Evolutionary conservation across 2,113 vertebrate species (phyloP), one percentile per base, ranked within the genome.

Genomic region (Micronycteris hirsuta): DNA sequence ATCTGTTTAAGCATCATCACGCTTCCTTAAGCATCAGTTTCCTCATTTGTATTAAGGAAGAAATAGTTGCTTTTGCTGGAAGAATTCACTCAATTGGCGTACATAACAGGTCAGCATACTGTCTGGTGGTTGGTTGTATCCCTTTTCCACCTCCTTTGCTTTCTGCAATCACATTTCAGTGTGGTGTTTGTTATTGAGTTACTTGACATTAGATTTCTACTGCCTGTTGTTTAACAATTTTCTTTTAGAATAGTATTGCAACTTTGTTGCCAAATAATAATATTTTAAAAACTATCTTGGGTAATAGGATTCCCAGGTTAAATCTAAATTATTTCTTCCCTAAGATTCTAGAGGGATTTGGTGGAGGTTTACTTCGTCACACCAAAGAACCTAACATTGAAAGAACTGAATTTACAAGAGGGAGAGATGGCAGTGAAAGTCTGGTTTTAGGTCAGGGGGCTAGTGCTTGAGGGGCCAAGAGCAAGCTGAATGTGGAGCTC

Each of bases 301-400:
- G 17, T 93, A 85, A 58, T 33, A 86, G 49, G 5, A 12, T 4
- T 78, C 26, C 26, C 47, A 92, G 93, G 68, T 94, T 87, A 94
- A 80, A 93, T 91, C 24, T 33, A 91, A 93, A 87, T 89, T 67
- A 61, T 81, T 94, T 86, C 22, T 22, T 68, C 22, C 16, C 12
- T 74, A 65, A 33, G 63, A 74, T 84, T 73, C 15, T 63, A 17
- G 16, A 16, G 28, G 9, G 0, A 22, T 56, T 84, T 91, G 31
- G 5, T 45, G 24, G n/a, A 93, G 63, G 28, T 73, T 93, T 73
- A 65, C 61, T 83, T 93, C 77, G 78, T 82, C 41, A 95, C 95
- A 73, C 13, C 14, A 49, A 77, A 86, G 47, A 92, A 45, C 3
- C 19, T 54, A 47, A 68, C 45, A 56, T 80, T 80, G 10, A 89